Conservation (phyloP, 2,888 invertebrate genomes). For the Emmelina monodactyla region DNA sequence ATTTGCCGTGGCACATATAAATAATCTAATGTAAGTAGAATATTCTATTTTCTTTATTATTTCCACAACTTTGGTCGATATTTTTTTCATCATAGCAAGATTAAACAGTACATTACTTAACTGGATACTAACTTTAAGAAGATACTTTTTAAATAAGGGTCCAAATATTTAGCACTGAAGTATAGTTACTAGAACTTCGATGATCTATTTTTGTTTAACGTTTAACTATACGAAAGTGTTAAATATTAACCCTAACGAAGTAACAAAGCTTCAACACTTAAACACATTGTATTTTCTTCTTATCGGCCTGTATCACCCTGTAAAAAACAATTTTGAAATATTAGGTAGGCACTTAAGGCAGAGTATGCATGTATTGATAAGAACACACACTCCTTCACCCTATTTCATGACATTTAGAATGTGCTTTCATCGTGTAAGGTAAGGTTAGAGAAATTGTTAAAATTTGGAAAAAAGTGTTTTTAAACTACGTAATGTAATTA, state of each 20-base stretch:
- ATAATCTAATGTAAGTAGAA: too few relatives aligned
- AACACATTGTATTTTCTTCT: slow-evolving; percentile 11
- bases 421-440: too few relatives aligned
- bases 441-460: too few relatives aligned
- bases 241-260: too few relatives aligned
- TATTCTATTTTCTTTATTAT: too few relatives aligned
- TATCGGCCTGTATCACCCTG: slow-evolving; percentile 32
- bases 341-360: not conserved
- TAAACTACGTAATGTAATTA: not conserved
- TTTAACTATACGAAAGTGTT: not conserved
- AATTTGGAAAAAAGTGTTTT: not conserved
- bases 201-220: not conserved
- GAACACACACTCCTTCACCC: too few relatives aligned
- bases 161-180: not conserved
- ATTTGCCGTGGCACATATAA: too few relatives aligned
- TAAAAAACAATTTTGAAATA: slow-evolving; percentile 17
- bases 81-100: not conserved
- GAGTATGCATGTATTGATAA: not conserved
- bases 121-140: not conserved
- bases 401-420: too few relatives aligned
- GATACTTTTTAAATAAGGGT: not conserved
- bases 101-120: not conserved
- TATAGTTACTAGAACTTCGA: not conserved
- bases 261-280: too few relatives aligned
- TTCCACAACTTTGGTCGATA: slow-evolving; percentile 3